These are phyloP conservation scores for Drosophila sechellia DNA, from an alignment of 1,140 invertebrate species.

Conservation along the genomic window DNA sequence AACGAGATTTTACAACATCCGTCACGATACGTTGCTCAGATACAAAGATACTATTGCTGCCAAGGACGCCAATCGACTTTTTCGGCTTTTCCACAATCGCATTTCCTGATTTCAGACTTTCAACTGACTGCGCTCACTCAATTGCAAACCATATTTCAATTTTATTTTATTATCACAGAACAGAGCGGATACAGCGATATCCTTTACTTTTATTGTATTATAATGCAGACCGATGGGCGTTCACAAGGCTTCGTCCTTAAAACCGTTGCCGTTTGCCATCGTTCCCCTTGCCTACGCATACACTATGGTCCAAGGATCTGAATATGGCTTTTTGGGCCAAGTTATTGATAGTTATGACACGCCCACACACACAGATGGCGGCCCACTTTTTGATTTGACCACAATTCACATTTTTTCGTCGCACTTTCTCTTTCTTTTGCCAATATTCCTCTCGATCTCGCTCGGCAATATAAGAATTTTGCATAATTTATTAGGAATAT, in stretches of 20 bases:
- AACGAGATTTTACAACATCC: conserved; percentile 43
- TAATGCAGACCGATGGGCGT: conserved; percentile 28
- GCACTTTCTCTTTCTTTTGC: not conserved
- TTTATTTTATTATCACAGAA: conserved; percentile 76
- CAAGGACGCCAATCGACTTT: conserved; percentile 28
- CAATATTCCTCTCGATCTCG: conserved; percentile 20
- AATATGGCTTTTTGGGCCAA: conserved; percentile 55
- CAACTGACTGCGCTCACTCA: conserved; percentile 74
- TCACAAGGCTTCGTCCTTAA: conserved; percentile 38
- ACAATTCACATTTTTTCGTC: conserved; percentile 25
- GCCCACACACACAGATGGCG: conserved; percentile 51
- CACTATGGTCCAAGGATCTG: conserved; percentile 2
- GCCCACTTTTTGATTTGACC: conserved; percentile 63
- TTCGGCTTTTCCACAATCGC: conserved; percentile 19
- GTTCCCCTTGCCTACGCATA: conserved; percentile 3
- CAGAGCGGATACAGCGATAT: conserved; percentile 58
- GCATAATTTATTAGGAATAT: conserved; percentile 82
- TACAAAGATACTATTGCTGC: conserved; percentile 19
- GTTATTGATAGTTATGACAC: conserved; percentile 79
- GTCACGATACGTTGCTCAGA: conserved; percentile 15
- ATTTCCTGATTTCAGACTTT: conserved; percentile 22
- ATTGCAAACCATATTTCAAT: conserved; percentile 81
- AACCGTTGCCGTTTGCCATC: conserved; percentile 28
- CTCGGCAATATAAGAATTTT: conserved; percentile 73
- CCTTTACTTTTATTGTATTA: conserved; percentile 74